Evolutionary conservation across 2,797 vertebrate species (phyloP), one percentile per base, ranked within the genome.

Genomic region (Lateolabrax maculatus): DNA sequence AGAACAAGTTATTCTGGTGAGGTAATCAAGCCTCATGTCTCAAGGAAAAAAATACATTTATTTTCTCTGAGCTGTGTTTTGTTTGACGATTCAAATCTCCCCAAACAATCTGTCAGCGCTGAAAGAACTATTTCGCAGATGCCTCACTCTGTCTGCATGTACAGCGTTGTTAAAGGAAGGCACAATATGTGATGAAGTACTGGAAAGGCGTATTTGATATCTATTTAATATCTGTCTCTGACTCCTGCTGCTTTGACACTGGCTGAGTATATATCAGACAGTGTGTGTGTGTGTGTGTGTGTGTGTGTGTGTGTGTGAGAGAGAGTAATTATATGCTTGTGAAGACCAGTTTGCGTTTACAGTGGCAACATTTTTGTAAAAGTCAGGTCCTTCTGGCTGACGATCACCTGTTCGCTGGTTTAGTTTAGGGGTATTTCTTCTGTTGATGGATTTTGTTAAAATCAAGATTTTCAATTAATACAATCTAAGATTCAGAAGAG

Each of bases 81-180:
- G 7, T 69, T 48, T 65, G 52, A 71, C 37, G 18, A 44, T 36
- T 66, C 18, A 49, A 75, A 79, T 66, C 48, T 68, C 27, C 2
- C 11, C 16, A 3, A 56, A 71, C 48, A 34, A 67, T 69, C 27
- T 27, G 65, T 63, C 29, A 21, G 7, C 1, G 23, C 44, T 49
- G 56, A 70, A 48, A 5, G 41, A 73, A 41, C 19, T 12, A 34
- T 58, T 61, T 3, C 65, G 39, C 60, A 44, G 53, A 48, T 16
- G 68, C 43, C 23, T 61, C 44, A 0, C 0, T 71, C 36, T 23
- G 56, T 56, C 6, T 52, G 37, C 5, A 2, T 15, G 3, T 2
- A 19, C n/a, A 21, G 34, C 12, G 3, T 25, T 23, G 25, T 39
- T 48, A 55, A 41, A 67, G 65, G 11, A 27, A 64, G 44, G 43